These are phyloP conservation scores for mouse (Mus musculus) DNA, from an alignment of 2,113 vertebrate species.

Conservation along the genomic window GRCm39 chr17:43683501-43684000, in stretches of 20 bases:
- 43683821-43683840: not conserved
- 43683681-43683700: not conserved
- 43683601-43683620: not conserved
- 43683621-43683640: not conserved
- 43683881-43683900: not conserved
- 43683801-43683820: not conserved
- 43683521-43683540: not conserved
- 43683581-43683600: constrained; percentile 15
- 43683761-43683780: not conserved
- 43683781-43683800: not conserved
- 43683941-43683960: too few species aligned
- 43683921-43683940: not conserved
- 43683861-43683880: not conserved
- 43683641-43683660: not conserved
- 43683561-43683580: not conserved
- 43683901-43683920: not conserved
- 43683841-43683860: not conserved
- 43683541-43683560: not conserved
- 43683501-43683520: not conserved
- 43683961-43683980: not conserved
- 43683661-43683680: too few species aligned
- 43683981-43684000: not conserved
- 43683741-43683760: rapidly evolving
- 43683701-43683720: not conserved
- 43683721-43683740: not conserved